Evolutionary conservation across 2,113 vertebrate species (phyloP).

Genomic region (Centropus bengalensis): DNA sequence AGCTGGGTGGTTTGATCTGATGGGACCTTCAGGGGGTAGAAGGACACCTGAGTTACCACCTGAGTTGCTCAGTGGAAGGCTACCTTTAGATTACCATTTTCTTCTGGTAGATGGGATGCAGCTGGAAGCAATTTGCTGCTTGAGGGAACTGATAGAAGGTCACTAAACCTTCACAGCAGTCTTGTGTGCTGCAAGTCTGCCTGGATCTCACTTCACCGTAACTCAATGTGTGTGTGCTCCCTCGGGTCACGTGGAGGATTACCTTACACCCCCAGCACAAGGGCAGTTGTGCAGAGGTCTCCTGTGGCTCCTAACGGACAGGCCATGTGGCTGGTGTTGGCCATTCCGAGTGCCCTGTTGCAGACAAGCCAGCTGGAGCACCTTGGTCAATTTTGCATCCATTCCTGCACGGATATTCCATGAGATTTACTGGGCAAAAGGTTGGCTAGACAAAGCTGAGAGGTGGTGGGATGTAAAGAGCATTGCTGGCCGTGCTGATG

Average conservation of each 20-base stretch:
- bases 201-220: neutral
- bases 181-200: neutral
- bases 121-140: neutral
- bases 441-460: neutral
- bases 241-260: too few relatives aligned
- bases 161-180: neutral
- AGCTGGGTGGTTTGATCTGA: neutral
- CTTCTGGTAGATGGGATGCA: neutral
- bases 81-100: neutral
- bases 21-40: neutral
- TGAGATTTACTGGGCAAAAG: neutral
- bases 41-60: neutral
- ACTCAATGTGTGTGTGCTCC: neutral
- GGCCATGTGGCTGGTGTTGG: neutral
- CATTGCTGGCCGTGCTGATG: neutral
- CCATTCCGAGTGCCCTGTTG: rapidly evolving
- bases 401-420: neutral
- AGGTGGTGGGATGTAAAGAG: neutral
- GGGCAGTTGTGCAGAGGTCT: neutral
- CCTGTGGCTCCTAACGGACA: neutral
- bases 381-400: neutral
- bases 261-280: neutral
- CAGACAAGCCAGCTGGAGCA: neutral
- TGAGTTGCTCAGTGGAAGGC: neutral
- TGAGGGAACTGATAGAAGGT: neutral